Conservation (phyloP, 2,113 vertebrate species). For the Chaetodon trifascialis region DNA sequence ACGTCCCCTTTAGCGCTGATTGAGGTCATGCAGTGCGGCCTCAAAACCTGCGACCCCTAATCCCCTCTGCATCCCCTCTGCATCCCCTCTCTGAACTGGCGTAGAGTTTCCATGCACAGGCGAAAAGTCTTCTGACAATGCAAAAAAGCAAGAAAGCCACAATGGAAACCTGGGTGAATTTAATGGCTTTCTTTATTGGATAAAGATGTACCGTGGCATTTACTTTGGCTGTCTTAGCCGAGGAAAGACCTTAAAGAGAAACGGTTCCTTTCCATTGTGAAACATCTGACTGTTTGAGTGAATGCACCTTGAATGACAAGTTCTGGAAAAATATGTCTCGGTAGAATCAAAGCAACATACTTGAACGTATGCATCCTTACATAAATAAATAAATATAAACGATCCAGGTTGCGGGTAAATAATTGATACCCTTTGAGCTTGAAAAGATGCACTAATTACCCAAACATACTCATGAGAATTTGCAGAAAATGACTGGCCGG, state of each 20-base stretch:
- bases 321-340: background rate
- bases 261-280: background rate
- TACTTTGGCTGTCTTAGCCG: slow-evolving; percentile 1
- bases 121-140: slow-evolving; percentile 17
- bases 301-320: background rate
- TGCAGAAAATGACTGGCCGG: slow-evolving; percentile 5
- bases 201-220: slow-evolving; percentile 27
- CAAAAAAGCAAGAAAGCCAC: slow-evolving; percentile 25
- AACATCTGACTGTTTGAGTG: background rate
- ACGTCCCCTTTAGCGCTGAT: slow-evolving; percentile 70
- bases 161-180: slow-evolving; percentile 24
- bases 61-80: slow-evolving; percentile 58
- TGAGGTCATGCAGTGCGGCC: slow-evolving; percentile 74
- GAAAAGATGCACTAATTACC: slow-evolving; percentile 27
- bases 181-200: slow-evolving; percentile 8
- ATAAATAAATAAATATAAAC: background rate
- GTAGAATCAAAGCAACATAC: background rate
- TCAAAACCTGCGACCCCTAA: slow-evolving; percentile 75
- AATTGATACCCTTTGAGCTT: background rate
- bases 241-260: background rate
- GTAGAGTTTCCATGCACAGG: slow-evolving; percentile 51
- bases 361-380: background rate
- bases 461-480: slow-evolving; percentile 11
- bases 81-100: slow-evolving; percentile 59
- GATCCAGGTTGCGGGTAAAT: background rate